These are phyloP conservation scores for Actinostola sp. DNA, from an alignment of 92 coral and sea anemone genomes.

Conservation along the genomic window DNA sequence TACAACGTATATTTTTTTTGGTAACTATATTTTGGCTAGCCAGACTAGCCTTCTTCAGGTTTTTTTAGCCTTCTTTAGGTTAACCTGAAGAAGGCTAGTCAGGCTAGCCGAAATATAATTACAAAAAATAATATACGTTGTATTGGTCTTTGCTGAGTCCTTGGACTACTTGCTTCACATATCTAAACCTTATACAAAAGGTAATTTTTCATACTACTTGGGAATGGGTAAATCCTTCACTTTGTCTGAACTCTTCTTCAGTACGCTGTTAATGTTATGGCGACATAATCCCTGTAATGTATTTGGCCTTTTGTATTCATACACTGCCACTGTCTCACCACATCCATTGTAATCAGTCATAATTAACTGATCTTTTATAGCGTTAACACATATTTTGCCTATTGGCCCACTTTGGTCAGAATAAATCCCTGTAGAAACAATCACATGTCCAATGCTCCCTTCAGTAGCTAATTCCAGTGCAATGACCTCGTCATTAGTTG, in stretches of 20 bases:
- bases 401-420: too few relatives aligned
- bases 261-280: not conserved
- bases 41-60: too few relatives aligned
- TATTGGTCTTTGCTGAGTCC: not conserved
- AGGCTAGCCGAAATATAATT: not conserved
- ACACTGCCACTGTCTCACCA: not conserved
- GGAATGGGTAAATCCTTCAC: not conserved
- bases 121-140: not conserved
- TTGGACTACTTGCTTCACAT: not conserved
- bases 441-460: slow-evolving; percentile 14
- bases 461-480: slow-evolving; percentile 23
- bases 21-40: too few relatives aligned
- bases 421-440: slow-evolving; percentile 3
- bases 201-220: not conserved
- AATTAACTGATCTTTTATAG: not conserved
- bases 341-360: not conserved
- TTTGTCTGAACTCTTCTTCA: not conserved
- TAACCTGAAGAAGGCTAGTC: too few relatives aligned
- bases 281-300: slow-evolving; percentile 1
- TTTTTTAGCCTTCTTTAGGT: too few relatives aligned
- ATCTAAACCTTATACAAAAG: not conserved
- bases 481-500: not conserved
- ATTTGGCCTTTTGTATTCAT: not conserved
- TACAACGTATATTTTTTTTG: too few relatives aligned
- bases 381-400: not conserved